phyloP scores from a whole-genome alignment of 2,888 invertebrate species.

The Eupeodes luniger region DNA sequence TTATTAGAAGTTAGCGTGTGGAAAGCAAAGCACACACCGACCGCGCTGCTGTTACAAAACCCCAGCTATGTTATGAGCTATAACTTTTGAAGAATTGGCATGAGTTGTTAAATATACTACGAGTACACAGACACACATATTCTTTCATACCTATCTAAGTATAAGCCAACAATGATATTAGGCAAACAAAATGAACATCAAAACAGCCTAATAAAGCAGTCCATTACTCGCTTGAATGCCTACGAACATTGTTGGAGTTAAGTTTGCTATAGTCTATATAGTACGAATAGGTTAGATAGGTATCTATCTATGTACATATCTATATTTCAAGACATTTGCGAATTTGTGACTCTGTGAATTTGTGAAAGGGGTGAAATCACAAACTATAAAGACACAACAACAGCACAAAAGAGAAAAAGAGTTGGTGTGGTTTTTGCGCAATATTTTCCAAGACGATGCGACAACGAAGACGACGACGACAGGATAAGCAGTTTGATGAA shows the following conservation, averaged over 20 bases:
- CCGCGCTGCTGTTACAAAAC: constrained; percentile 34
- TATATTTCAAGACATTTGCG: constrained; percentile 14
- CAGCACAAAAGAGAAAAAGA: neutral
- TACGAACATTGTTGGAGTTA: neutral
- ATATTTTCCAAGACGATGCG: neutral
- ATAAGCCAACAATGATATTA: constrained; percentile 35
- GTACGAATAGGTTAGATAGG: too few species aligned
- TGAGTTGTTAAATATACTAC: constrained; percentile 6
- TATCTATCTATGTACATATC: neutral
- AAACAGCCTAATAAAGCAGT: constrained; percentile 50
- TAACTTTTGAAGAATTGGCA: constrained; percentile 19
- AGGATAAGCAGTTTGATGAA: constrained; percentile 13
- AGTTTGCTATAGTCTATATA: too few species aligned
- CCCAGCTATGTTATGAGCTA: constrained; percentile 8
- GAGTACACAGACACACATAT: neutral
- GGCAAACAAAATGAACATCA: constrained; percentile 42
- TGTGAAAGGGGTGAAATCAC: neutral
- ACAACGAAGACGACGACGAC: too few species aligned
- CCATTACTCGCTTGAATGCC: constrained; percentile 34
- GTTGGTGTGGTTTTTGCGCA: constrained; percentile 12
- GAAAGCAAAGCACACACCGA: neutral
- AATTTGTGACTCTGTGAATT: constrained; percentile 19
- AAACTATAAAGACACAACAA: neutral
- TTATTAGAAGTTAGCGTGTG: constrained; percentile 67
- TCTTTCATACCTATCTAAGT: neutral